Base-by-base conservation (phyloP, 2,113 vertebrate genomes). In the Ceyx melanurus region DNA sequence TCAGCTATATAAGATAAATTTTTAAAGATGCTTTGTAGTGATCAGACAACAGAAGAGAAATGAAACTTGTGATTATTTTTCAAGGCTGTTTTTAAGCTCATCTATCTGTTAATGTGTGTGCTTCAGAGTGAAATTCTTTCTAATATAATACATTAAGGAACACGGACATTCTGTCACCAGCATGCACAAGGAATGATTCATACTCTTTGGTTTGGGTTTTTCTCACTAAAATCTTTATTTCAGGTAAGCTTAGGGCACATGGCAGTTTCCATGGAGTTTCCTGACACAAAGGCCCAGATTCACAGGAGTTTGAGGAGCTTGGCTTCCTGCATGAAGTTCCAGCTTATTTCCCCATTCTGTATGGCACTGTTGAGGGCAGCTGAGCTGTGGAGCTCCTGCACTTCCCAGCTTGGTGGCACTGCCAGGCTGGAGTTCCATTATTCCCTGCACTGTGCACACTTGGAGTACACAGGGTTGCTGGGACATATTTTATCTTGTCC, bases 21-120 rank as follows among this genome's bases (percentile, higher is more conserved):
- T 97, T 96, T 95, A 86, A 97, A 95, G 75, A 82, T 80, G 68
- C 64, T 94, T 96, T 94, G 96, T 90, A 83, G 84, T 88, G 89
- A 94, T 93, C 82, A 86, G 80, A 90, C 65, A 94, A 93, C 90
- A 90, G 51, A 81, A 89, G 90, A 88, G 93, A 91, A 79, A 90
- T 75, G 92, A 85, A 81, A 61, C 73, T 87, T 92, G 50, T 95
- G 82, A 92, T 95, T 96, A 71, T 90, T 92, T 92, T 94, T 92
- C 95, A 93, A 89, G 79, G 71, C 87, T 82, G 74, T 82, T 96
- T 96, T 92, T 82, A 76, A 88, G 76, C 54, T 93, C 72, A 58
- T 89, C 90, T 95, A 40, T 90, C 85, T 88, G 57, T 84, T 81
- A 76, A 66, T 26, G 15, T 18, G 65, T 65, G 43, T 64, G 37